Evolutionary conservation across 2,888 invertebrate genomes (phyloP).

Genomic region (Caenorhabditis sulstoni): DNA sequence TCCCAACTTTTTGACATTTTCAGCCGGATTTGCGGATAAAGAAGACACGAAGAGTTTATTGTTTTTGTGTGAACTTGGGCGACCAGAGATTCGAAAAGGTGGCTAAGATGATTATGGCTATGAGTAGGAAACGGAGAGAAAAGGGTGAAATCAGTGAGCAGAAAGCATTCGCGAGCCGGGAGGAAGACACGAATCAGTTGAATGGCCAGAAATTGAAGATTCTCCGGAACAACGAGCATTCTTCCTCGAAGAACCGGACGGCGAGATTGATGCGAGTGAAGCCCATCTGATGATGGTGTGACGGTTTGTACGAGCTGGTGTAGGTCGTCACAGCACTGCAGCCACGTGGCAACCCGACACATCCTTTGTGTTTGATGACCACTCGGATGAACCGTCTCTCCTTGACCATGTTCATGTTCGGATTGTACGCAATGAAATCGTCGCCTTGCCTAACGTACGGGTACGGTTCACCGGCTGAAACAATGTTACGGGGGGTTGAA

Average conservation of each 20-base stretch:
- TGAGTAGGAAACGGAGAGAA: background rate
- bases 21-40: too few species aligned
- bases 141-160: background rate
- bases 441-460: background rate
- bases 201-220: constrained; percentile 39
- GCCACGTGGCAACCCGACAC: background rate
- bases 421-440: constrained; percentile 24
- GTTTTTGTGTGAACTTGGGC: too few species aligned
- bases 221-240: constrained; percentile 1
- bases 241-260: background rate
- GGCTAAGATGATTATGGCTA: too few species aligned
- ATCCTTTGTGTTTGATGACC: constrained; percentile 23
- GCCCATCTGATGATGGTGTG: background rate
- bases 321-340: constrained; percentile 12
- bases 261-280: constrained; percentile 10
- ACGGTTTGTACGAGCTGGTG: background rate
- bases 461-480: constrained; percentile 18
- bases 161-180: background rate
- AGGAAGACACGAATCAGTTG: background rate
- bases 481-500: too few species aligned
- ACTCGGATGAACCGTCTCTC: background rate
- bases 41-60: too few species aligned
- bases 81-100: too few species aligned
- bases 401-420: background rate
- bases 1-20: too few species aligned